Base-by-base conservation (phyloP, 1,140 invertebrate species). In the Cherax quadricarinatus region DNA sequence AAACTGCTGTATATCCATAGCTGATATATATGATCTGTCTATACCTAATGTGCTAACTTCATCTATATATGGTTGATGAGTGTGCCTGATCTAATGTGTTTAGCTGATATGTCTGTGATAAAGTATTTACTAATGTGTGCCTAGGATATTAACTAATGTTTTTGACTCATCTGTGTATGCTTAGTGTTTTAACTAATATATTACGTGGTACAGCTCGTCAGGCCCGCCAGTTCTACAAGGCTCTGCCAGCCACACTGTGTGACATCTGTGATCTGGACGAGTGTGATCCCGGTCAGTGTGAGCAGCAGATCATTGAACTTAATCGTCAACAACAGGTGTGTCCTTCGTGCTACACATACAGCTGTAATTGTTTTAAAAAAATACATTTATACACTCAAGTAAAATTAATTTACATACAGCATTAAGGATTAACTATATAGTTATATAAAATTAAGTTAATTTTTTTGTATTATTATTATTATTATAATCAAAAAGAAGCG, bases 221-320 rank as follows among this genome's bases (percentile, higher is more conserved):
- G 94, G 97, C 97, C n/a, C 95, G 97, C 91, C 96, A 96, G 93
- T 98, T 98, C 94, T 98, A 98, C 94, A 96, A 97, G 94, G 96
- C 97, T n/a, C 96, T 96, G 91, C 96, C 95, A 93, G 96, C 97
- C 0, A 97, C 96, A 6, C 95, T 97, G 51, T 98, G 97, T 94
- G 97, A 97, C 94, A 97, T 98, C 92, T 98, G 97, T 93, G 97
- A 97, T 92, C 96, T 96, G 21, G 96, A 96, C 83, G 97, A 97
- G 89, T 97, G 97, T 90, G 93, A 94, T 80, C 81, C 88, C 62
- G 73, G 82, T n/a, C 88, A 91, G 83, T 94, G 94, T 84, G 83
- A 92, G 53, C 21, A 93, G 18, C 91, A 93, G 82, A 93, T 93
- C 60, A 89, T 92, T 51, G 88, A 93, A 66, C 88, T 93, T 10